Conservation (phyloP, 2,888 invertebrate genomes). For the Neoascia interrupta region DNA sequence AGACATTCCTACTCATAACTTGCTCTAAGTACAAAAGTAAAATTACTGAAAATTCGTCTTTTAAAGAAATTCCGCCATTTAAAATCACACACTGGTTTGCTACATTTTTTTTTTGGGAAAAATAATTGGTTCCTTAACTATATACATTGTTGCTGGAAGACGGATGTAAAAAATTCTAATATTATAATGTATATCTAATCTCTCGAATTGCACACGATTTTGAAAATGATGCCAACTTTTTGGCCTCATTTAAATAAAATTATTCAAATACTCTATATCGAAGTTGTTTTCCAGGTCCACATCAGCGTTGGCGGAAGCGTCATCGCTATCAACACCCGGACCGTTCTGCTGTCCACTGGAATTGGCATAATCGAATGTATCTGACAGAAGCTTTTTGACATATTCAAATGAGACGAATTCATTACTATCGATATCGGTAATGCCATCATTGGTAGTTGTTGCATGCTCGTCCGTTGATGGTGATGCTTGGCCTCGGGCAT, state of each 20-base stretch:
- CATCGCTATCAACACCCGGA: slow-evolving; percentile 7
- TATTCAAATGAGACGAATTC: slow-evolving; percentile 80
- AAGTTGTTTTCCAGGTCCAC: slow-evolving; percentile 74
- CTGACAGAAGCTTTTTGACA: slow-evolving; percentile 78
- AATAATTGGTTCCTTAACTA: slow-evolving; percentile 10
- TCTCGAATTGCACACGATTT: slow-evolving; percentile 24
- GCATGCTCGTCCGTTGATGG: slow-evolving; percentile 18
- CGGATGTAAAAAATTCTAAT: slow-evolving; percentile 7
- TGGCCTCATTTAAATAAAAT: slow-evolving; percentile 72
- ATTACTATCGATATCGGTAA: slow-evolving; percentile 61
- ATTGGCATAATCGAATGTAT: slow-evolving; percentile 75
- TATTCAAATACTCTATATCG: slow-evolving; percentile 78
- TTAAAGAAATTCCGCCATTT: slow-evolving; percentile 32
- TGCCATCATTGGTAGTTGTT: slow-evolving; percentile 23
- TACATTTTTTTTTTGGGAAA: not conserved
- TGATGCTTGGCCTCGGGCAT: slow-evolving; percentile 35
- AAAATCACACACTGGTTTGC: not conserved
- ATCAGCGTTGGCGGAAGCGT: slow-evolving; percentile 35
- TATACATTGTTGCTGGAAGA: slow-evolving; percentile 32
- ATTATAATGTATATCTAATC: not conserved
- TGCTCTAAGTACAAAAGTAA: not conserved
- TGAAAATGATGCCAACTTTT: not conserved
- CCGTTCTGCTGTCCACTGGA: slow-evolving; percentile 39
- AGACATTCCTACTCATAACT: slow-evolving; percentile 33
- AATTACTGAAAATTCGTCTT: slow-evolving; percentile 38